Evolutionary conservation across 2,888 invertebrate genomes (phyloP).

Genomic region (Capitulum mitella): DNA sequence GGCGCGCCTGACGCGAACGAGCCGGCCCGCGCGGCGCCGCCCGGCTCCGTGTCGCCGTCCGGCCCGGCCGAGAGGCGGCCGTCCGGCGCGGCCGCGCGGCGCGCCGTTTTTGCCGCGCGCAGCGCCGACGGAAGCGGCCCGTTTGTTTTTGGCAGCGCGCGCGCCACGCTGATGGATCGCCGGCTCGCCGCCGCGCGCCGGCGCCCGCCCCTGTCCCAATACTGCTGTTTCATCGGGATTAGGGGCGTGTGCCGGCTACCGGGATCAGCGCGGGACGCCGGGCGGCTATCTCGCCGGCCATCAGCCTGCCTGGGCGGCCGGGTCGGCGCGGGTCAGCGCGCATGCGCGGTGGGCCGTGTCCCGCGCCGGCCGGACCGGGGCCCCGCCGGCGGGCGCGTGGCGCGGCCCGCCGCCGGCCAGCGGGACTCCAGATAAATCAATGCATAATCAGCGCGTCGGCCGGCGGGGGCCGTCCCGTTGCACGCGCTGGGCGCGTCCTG

Average conservation of each 20-base stretch:
- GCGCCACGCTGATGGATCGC: neutral
- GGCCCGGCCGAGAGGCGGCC: too few relatives aligned
- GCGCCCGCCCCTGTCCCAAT: neutral
- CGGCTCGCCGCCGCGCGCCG: neutral
- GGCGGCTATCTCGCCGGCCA: neutral
- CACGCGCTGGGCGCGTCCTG: too few relatives aligned
- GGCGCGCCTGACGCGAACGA: too few relatives aligned
- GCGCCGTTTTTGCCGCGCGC: neutral
- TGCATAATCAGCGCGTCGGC: neutral
- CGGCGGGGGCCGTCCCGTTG: neutral
- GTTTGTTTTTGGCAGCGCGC: neutral
- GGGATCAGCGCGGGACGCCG: neutral
- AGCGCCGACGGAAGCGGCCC: neutral
- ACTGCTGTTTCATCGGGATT: conserved; percentile 13
- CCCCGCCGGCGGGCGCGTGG: too few relatives aligned
- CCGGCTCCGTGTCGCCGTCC: too few relatives aligned
- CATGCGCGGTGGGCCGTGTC: neutral
- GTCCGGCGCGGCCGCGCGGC: too few relatives aligned
- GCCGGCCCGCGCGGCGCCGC: too few relatives aligned
- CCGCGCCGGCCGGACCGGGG: too few relatives aligned
- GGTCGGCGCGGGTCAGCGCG: neutral
- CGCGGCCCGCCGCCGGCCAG: neutral
- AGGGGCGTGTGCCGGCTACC: conserved; percentile 15
- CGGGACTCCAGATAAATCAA: neutral
- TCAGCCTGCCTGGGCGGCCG: neutral